Evolutionary conservation across 2,888 invertebrate species (phyloP).

Genomic region (Chrysotoxum bicinctum): DNA sequence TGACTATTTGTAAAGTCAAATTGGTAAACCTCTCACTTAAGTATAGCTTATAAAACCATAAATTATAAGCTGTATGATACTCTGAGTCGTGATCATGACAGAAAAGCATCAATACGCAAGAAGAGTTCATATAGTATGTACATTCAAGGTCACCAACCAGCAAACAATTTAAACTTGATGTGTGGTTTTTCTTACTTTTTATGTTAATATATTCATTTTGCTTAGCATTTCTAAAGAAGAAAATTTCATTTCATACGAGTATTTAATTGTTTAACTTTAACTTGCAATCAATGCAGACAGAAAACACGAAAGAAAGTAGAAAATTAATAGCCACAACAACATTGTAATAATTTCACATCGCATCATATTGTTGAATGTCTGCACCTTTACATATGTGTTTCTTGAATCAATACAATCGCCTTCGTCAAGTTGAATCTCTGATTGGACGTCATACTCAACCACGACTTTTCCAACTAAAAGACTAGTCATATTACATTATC

Average conservation of each 20-base stretch:
- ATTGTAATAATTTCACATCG: conserved; percentile 5
- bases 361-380: neutral
- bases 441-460: neutral
- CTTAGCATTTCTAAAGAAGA: neutral
- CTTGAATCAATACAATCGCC: neutral
- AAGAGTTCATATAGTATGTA: neutral
- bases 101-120: neutral
- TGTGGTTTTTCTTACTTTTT: neutral
- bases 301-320: conserved; percentile 39
- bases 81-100: neutral
- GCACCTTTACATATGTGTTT: neutral
- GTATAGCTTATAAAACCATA: too few species aligned
- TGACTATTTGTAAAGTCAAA: too few species aligned
- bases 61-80: too few species aligned
- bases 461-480: neutral
- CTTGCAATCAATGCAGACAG: conserved; percentile 9
- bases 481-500: neutral
- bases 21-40: too few species aligned
- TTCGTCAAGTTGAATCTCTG: neutral
- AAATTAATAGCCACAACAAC: conserved; percentile 17
- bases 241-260: neutral
- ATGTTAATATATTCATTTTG: neutral
- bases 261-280: conserved; percentile 20
- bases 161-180: neutral
- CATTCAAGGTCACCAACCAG: neutral